phyloP scores from a whole-genome alignment of 2,888 invertebrate species.

The Phalera bucephala region DNA sequence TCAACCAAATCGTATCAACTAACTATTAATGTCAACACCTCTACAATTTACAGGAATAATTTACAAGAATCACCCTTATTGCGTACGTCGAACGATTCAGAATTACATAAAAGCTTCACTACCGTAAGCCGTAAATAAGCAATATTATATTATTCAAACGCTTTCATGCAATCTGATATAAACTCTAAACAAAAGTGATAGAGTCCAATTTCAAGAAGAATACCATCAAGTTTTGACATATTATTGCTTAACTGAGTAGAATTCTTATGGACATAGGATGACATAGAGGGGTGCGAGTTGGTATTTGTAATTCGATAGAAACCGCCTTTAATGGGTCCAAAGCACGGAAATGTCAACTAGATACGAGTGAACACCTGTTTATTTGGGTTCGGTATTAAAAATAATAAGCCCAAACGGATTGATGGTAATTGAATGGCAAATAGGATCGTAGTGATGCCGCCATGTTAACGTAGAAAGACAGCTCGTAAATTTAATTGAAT shows the following conservation, averaged over 20 bases:
- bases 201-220: no score
- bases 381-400: constrained; percentile 8
- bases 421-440: constrained; percentile 1
- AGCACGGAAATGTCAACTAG: constrained; percentile 39
- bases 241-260: no score
- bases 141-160: no score
- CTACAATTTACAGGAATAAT: constrained; percentile 7
- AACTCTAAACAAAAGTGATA: no score
- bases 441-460: no score
- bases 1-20: constrained; percentile 23
- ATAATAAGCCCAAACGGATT: constrained; percentile 11
- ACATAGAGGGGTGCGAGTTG: constrained; percentile 17
- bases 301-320: constrained; percentile 28
- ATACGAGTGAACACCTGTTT: constrained; percentile 25
- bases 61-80: constrained; percentile 17
- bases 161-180: no score
- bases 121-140: no score
- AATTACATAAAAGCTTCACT: no score
- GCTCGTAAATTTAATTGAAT: no score
- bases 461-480: no score
- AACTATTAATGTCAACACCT: constrained; percentile 27
- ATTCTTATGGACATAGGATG: neutral
- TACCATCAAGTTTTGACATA: no score
- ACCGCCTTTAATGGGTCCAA: constrained; percentile 20
- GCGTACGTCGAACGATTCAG: no score